phyloP scores from a whole-genome alignment of 2,888 invertebrate genomes.

The Melieria omissa region DNA sequence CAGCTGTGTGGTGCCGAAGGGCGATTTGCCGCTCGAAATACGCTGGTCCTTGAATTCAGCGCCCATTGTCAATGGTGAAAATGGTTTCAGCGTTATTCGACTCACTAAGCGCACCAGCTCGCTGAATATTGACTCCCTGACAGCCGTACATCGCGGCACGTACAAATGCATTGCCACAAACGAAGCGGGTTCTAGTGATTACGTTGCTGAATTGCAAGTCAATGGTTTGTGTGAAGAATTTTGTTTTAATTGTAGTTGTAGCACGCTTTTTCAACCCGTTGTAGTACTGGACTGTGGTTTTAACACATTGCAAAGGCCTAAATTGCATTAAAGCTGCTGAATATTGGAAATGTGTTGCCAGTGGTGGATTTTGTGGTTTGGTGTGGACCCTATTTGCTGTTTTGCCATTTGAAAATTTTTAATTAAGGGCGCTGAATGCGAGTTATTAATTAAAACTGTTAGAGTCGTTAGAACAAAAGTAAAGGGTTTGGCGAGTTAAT shows the following conservation, averaged over 20 bases:
- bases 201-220: slow-evolving; percentile 72
- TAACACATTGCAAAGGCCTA: slow-evolving; percentile 17
- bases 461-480: neutral
- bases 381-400: neutral
- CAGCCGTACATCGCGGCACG: slow-evolving; percentile 77
- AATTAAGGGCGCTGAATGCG: neutral
- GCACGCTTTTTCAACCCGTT: slow-evolving; percentile 2
- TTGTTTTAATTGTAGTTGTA: neutral
- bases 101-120: slow-evolving; percentile 65
- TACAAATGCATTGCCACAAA: slow-evolving; percentile 82
- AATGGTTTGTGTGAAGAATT: slow-evolving; percentile 68
- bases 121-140: slow-evolving; percentile 72
- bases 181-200: slow-evolving; percentile 75
- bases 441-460: neutral
- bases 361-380: neutral
- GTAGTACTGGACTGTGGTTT: slow-evolving; percentile 9
- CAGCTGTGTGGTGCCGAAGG: slow-evolving; percentile 77
- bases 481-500: neutral
- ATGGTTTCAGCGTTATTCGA: slow-evolving; percentile 65
- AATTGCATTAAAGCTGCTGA: slow-evolving; percentile 5
- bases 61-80: slow-evolving; percentile 65
- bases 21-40: slow-evolving; percentile 82
- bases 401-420: slow-evolving; percentile 11
- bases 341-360: neutral
- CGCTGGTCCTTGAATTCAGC: slow-evolving; percentile 74